Percentiles rank a stretch among this genome's conserved stretches.
Conservation (phyloP, 92 coral and sea anemone species). For the Zoanthus sociatus region DNA sequence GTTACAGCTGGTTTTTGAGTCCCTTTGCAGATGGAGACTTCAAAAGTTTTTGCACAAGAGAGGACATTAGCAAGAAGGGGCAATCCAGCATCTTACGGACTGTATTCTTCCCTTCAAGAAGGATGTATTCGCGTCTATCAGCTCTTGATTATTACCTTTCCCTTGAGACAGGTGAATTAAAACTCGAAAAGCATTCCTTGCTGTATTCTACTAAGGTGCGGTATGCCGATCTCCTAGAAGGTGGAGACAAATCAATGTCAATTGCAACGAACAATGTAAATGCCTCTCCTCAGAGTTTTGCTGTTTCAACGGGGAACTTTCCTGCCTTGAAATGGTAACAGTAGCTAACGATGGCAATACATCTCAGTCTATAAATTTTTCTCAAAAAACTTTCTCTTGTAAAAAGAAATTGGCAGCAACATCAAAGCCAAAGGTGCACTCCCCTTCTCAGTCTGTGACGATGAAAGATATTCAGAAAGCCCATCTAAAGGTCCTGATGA, state of each 20-base stretch:
- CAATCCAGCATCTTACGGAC: no score
- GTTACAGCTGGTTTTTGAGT: no score
- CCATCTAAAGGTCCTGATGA: slow-evolving; percentile 42
- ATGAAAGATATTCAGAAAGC: slow-evolving; percentile 12
- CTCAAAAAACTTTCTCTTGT: no score
- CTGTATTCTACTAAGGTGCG: slow-evolving; percentile 57
- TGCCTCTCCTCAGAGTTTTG: slow-evolving; percentile 1
- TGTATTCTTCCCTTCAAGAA: no score
- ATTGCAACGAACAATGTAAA: neutral
- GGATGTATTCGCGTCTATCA: neutral
- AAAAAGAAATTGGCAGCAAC: no score
- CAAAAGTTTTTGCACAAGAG: no score
- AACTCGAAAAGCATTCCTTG: slow-evolving; percentile 50
- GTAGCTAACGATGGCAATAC: slow-evolving; percentile 21
- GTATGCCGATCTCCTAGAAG: slow-evolving; percentile 39
- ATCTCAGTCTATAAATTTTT: no score
- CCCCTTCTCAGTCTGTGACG: neutral
- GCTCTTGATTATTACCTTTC: slow-evolving; percentile 63
- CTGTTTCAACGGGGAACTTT: neutral
- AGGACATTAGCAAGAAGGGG: no score
- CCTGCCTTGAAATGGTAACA: slow-evolving; percentile 3
- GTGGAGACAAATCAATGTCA: neutral
- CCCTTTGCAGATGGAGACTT: no score
- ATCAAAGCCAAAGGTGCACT: neutral
- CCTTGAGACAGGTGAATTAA: slow-evolving; percentile 36